Evolutionary conservation across 2,797 vertebrate genomes (phyloP), one percentile per base, ranked within the genome.

Genomic region (Lagorchestes hirsutus): DNA sequence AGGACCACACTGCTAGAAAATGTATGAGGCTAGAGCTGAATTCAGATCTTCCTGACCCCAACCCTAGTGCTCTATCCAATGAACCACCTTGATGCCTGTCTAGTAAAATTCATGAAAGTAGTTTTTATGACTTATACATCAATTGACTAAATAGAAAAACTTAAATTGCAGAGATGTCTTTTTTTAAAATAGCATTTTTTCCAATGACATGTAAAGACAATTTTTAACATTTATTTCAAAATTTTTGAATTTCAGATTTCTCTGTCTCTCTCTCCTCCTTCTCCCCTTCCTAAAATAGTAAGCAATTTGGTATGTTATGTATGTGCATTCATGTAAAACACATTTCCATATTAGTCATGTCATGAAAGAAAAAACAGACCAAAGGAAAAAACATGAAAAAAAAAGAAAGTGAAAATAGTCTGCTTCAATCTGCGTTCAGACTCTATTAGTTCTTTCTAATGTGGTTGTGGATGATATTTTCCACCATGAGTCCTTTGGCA

Each of bases 61-160:
- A 5, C 4, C 1, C 1, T 34, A 18, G 62, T n/a, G 62, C 62
- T 4, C 62, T n/a, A 67, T n/a, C 4, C 62, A 62, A 29, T 67
- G 34, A 0, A 8, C 5, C 0, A 16, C 0, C 11, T 16, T 18
- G 34, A 4, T 67, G 14, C 14, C 34, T n/a, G 16, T 5, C 1
- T 67, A n/a, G 14, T n/a, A 67, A 67, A 67, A 67, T 67, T 67
- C 34, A 67, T 67, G 34, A 34, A 67, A n/a, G 34, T 67, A 67
- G 5, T 16, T n/a, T 67, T 34, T n/a, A 67, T 67, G 14, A 5
- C 8, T 34, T 67, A 34, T 5, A 67, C 34, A 67, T 34, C 62
- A 67, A 67, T 67, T 5, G 34, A 1, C 62, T 6, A 14, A 67
- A n/a, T n/a, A 67, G 14, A 67, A n/a, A 67, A 67, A n/a, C 62